A percentile compares a stretch with the other conserved stretches of the same genome.
Evolutionary conservation across 2,797 vertebrate species (phyloP).

Genomic region (Nannoperca obscura): DNA sequence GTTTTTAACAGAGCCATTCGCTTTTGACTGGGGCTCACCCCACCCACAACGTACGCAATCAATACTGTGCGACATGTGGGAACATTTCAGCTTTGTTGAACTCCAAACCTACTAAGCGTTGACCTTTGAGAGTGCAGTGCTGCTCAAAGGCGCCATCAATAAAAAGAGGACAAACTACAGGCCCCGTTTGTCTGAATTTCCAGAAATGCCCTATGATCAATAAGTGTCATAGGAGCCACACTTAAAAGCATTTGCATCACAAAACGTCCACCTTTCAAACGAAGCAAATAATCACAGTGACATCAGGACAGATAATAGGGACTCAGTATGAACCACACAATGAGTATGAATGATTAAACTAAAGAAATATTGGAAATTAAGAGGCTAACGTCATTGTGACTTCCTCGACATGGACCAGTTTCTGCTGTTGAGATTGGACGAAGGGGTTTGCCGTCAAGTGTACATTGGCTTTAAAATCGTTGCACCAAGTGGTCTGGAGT

Average conservation of each 20-base stretch:
- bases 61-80: slow-evolving; percentile 9
- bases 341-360: neutral
- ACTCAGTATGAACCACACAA: slow-evolving; percentile 1
- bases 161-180: slow-evolving; percentile 21
- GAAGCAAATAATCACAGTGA: neutral
- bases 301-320: neutral
- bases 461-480: neutral
- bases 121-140: slow-evolving; percentile 38
- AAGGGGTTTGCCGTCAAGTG: neutral
- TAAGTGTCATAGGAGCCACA: neutral
- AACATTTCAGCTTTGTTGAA: slow-evolving; percentile 22
- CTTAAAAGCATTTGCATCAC: neutral
- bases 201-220: neutral
- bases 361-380: neutral
- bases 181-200: slow-evolving; percentile 10
- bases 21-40: slow-evolving; percentile 15
- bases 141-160: slow-evolving; percentile 21
- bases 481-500: neutral
- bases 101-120: slow-evolving; percentile 11
- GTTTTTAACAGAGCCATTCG: slow-evolving; percentile 6
- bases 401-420: neutral
- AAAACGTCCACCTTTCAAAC: neutral
- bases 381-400: neutral
- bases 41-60: slow-evolving; percentile 9
- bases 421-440: neutral